Percentiles rank a stretch among this genome's conserved stretches.
phyloP scores from a whole-genome alignment of 1,140 invertebrate species.

The Pteromalus puparum region DNA sequence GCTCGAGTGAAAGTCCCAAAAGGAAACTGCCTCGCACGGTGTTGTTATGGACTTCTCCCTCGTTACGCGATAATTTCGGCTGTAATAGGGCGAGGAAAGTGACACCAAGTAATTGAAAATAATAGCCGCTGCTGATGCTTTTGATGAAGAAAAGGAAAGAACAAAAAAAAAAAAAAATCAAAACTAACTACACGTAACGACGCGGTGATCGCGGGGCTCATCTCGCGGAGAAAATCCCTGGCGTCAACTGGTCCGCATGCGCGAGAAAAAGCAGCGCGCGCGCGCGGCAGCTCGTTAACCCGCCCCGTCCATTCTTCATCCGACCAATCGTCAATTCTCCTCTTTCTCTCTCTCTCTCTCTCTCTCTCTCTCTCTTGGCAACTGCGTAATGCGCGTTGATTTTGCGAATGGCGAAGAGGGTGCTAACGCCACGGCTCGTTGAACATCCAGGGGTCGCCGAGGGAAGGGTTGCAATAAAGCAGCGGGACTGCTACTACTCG shows the following conservation, averaged over 20 bases:
- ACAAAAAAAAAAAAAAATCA: neutral
- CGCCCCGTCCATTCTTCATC: conserved; percentile 33
- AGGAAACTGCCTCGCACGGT: neutral
- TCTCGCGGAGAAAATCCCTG: neutral
- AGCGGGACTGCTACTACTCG: conserved; percentile 20
- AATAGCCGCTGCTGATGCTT: neutral
- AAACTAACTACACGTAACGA: neutral
- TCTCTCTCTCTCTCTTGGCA: conserved; percentile 61
- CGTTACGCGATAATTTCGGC: conserved; percentile 10
- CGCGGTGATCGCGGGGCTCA: neutral
- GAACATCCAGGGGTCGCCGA: conserved; percentile 69
- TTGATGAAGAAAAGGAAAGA: neutral
- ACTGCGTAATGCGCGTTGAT: conserved; percentile 26
- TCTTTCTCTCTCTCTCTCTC: conserved; percentile 52
- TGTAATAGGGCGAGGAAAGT: neutral
- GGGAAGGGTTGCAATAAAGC: conserved; percentile 59
- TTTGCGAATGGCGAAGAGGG: conserved; percentile 26
- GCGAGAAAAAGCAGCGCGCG: neutral
- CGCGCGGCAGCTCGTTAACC: neutral
- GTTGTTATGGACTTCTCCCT: neutral
- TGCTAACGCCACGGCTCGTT: conserved; percentile 67
- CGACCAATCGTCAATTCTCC: conserved; percentile 64
- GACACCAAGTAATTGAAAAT: conserved; percentile 1
- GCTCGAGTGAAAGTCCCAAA: neutral
- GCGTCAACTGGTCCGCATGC: too few species aligned